Conservation (phyloP, 2,888 invertebrate species). For the Idaea biselata region DNA sequence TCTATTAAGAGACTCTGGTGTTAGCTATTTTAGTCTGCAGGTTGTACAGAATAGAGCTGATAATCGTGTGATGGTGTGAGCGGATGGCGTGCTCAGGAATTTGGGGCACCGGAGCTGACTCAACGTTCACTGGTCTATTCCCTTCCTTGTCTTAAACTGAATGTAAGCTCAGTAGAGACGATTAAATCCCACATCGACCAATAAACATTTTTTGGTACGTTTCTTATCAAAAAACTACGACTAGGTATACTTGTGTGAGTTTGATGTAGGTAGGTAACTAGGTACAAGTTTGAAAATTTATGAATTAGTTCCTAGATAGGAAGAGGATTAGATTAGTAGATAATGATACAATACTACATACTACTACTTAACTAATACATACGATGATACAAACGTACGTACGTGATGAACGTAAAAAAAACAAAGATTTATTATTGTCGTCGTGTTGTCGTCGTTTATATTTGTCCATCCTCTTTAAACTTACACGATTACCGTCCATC, state of each 20-base stretch:
- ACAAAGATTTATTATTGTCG: too few relatives aligned
- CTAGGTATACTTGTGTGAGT: slow-evolving; percentile 9
- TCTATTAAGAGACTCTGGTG: slow-evolving; percentile 41
- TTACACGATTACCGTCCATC: too few relatives aligned
- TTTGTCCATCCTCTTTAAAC: too few relatives aligned
- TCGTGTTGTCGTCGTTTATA: too few relatives aligned
- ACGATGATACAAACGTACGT: too few relatives aligned
- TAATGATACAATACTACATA: too few relatives aligned
- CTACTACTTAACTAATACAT: too few relatives aligned
- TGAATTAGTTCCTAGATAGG: too few relatives aligned
- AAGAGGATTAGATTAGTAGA: too few relatives aligned
- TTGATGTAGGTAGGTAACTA: slow-evolving; percentile 8
- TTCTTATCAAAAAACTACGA: neutral
- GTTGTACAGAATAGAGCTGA: slow-evolving; percentile 34
- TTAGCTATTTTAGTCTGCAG: slow-evolving; percentile 41
- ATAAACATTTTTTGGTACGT: neutral
- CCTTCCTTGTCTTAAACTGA: slow-evolving; percentile 56
- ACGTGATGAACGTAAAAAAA: too few relatives aligned
- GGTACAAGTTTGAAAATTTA: slow-evolving; percentile 8
- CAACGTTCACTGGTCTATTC: slow-evolving; percentile 66
- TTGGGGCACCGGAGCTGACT: slow-evolving; percentile 75
- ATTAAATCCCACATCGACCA: neutral
- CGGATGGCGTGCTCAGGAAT: slow-evolving; percentile 73
- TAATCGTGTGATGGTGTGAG: slow-evolving; percentile 44
- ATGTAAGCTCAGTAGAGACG: slow-evolving; percentile 47